phyloP scores from a whole-genome alignment of 2,797 vertebrate genomes.

The Enteromius radiatus region DNA sequence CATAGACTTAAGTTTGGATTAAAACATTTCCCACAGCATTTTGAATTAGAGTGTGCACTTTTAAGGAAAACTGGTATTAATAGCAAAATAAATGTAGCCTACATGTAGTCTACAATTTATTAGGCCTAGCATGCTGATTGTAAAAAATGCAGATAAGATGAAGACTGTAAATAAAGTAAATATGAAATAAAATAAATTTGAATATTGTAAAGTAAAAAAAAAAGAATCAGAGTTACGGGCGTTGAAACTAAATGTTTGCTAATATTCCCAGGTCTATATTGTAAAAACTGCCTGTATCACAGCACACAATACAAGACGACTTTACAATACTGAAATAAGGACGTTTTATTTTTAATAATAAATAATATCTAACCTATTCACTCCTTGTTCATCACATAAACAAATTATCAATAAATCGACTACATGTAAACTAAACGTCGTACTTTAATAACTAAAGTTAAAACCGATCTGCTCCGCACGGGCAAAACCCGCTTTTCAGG shows the following conservation, averaged over 20 bases:
- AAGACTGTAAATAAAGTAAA: too few relatives aligned
- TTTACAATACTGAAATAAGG: not conserved
- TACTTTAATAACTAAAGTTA: too few relatives aligned
- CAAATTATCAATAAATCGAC: not conserved
- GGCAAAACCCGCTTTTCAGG: not conserved
- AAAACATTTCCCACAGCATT: not conserved
- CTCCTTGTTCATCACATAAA: not conserved
- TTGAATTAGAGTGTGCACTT: not conserved
- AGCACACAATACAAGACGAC: not conserved
- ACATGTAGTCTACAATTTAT: not conserved
- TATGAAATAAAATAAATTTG: too few relatives aligned
- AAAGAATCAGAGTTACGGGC: too few relatives aligned
- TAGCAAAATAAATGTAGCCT: not conserved
- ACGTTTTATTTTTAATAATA: not conserved
- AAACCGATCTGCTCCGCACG: too few relatives aligned
- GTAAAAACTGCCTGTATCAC: too few relatives aligned
- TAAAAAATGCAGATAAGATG: not conserved
- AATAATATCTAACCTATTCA: not conserved
- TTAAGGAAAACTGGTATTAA: not conserved
- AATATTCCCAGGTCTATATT: too few relatives aligned
- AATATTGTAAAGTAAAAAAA: too few relatives aligned
- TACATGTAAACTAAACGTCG: not conserved
- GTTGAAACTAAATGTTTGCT: too few relatives aligned
- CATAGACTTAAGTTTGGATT: not conserved
- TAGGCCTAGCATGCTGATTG: not conserved